Percentiles rank a stretch among this genome's conserved stretches.
Evolutionary conservation across 2,113 vertebrate genomes (phyloP).

Genomic region (Etia nguti): DNA sequence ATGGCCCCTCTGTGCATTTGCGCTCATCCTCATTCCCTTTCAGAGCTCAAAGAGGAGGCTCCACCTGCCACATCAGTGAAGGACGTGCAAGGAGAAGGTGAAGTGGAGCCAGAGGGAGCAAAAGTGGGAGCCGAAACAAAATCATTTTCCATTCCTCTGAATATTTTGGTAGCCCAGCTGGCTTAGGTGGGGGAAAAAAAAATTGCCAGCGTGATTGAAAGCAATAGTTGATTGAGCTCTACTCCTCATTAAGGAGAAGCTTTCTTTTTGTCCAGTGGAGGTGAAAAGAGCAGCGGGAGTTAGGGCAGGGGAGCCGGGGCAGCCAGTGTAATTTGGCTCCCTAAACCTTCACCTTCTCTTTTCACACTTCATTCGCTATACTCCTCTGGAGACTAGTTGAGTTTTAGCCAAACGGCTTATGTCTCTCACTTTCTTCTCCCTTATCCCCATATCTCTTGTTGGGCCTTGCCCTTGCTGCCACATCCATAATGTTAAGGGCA

Average conservation of each 20-base stretch:
- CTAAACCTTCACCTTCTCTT: conserved; percentile 24
- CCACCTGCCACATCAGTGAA: conserved; percentile 41
- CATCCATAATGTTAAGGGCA: neutral
- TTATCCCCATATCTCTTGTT: neutral
- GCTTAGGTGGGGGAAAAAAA: neutral
- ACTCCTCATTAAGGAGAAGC: neutral
- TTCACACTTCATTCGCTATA: neutral
- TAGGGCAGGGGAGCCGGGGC: neutral
- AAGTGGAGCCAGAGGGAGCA: neutral
- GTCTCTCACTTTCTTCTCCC: neutral
- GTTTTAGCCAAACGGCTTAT: neutral
- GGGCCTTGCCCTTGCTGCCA: neutral
- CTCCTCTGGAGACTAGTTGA: conserved; percentile 1
- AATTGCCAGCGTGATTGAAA: neutral
- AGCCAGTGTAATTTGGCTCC: neutral
- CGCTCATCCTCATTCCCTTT: neutral
- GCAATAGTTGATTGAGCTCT: neutral
- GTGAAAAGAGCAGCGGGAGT: neutral
- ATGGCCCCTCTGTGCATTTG: neutral
- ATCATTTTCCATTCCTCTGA: neutral
- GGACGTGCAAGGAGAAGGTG: neutral
- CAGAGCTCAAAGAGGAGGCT: conserved; percentile 14
- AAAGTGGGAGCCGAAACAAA: neutral
- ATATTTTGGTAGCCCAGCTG: neutral
- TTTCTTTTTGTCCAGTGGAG: neutral